Base-by-base conservation (phyloP, 1,140 invertebrate species). In the Galendromus occidentalis region DNA sequence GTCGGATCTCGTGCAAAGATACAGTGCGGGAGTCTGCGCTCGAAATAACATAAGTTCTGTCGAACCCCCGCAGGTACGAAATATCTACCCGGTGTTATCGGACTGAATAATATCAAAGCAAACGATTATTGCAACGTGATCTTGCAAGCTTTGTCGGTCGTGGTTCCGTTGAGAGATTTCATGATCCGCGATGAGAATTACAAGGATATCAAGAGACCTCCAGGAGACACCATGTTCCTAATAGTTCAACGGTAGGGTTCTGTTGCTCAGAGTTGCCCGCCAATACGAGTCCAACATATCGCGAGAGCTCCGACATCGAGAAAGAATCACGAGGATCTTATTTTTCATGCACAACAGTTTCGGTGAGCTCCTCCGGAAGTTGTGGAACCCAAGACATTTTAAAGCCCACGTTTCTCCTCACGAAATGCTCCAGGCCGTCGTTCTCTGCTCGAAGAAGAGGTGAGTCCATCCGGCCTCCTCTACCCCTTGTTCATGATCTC, bases 91-190 rank as follows among this genome's bases (percentile, higher is more conserved):
- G 68, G 77, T 2, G 72, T 78, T 66, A 78, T 82, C 64, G 96
- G 96, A 1, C 79, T 99, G 22, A 99, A 99, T 74, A 99, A 99
- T 76, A 98, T 99, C 68, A 99, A 99, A 78, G 90, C 89, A 1
- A 97, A 97, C 80, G 95, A 99, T 77, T 99, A 98, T 73, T 98
- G 94, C 71, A 99, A 98, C 80, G 95, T 98, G 65, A 87, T 98
- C 68, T 78, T 98, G 55, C 72, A 95, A 87, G 88, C 89, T 51
- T 77, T 99, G 18, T 91, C 90, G 0, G 91, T 98, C 79, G 93
- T 98, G 1, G 82, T 85, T 29, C 93, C 93, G 1, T 76, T 99
- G 33, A 78, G 96, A 64, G 86, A 98, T 73, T 98, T 92, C 74
- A 98, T 98, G 73, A 75, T 99, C 9, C 80, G 87, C 64, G 94